Evolutionary conservation across 2,888 invertebrate genomes (phyloP), one percentile per base, ranked within the genome.

Genomic region (Anthophora plumipes): DNA sequence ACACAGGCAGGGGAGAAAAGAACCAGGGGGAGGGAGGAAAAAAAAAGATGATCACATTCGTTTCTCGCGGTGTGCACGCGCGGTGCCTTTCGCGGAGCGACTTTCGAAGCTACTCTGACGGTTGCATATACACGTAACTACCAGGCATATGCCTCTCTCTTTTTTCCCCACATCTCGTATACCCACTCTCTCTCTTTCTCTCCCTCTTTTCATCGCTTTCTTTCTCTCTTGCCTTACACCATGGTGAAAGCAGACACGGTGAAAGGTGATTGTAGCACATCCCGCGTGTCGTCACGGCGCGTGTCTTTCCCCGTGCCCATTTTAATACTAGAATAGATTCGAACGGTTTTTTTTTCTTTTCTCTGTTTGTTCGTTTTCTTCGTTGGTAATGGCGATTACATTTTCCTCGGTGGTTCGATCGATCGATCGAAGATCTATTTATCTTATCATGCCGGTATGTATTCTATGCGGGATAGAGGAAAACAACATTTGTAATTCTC

Each of bases 201-300:
- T 7, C 31, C n/a, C 25, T 66, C 22, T n/a, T n/a, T n/a, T n/a
- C n/a, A n/a, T n/a, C n/a, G n/a, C n/a, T n/a, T n/a, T 43, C 46
- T 59, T 11, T 54, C 39, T 22, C 12, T 12, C 48, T 50, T 48
- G 12, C 25, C 48, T 46, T 31, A 7, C 22, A 68, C 31, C 43
- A 22, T 74, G 83, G 84, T 83, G 84, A 84, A 84, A 84, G 84
- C 80, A 54, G 83, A 54, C 64, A 57, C 83, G 77, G 84, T 84
- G 84, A 84, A 84, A 84, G 84, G 84, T 78, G 84, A 80, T 77
- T 48, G 80, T 48, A 39, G 80, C 77, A 74, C 77, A 77, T 82
- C 82, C 77, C 77, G 76, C 69, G 73, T 64, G 70, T 61, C 68
- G 54, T 61, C 69, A 17, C 46, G 57, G 22, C 52, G 68, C 72